Evolutionary conservation across 2,113 vertebrate species (phyloP).

Genomic region (Corythaixoides concolor): DNA sequence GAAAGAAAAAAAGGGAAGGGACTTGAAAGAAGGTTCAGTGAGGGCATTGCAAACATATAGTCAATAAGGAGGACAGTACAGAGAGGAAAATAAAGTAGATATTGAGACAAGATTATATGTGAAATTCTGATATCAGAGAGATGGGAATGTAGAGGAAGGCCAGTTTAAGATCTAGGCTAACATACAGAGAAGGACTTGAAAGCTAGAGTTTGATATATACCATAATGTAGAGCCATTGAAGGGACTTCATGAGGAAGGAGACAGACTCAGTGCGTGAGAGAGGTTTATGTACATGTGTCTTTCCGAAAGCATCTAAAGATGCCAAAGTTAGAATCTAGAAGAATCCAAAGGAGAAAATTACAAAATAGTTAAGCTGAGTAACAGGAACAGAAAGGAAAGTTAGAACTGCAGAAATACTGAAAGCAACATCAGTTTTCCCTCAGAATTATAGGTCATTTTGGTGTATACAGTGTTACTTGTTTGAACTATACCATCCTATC

Average conservation of each 20-base stretch:
- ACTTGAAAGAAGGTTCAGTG: background rate
- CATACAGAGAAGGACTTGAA: background rate
- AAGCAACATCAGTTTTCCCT: background rate
- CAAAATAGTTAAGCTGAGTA: background rate
- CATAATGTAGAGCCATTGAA: background rate
- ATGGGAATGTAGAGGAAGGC: background rate
- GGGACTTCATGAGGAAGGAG: background rate
- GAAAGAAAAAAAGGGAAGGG: background rate
- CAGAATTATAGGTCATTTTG: background rate
- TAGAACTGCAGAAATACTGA: background rate
- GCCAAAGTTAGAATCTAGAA: background rate
- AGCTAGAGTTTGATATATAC: background rate
- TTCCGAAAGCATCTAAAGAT: background rate
- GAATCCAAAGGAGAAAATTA: background rate
- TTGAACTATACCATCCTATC: background rate
- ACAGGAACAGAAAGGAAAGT: background rate
- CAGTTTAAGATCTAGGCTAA: background rate
- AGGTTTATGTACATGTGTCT: background rate
- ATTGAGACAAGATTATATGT: background rate
- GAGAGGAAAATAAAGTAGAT: background rate
- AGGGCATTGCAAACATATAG: background rate
- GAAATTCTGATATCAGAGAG: background rate
- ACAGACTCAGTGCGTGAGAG: background rate
- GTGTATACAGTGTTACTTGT: background rate
- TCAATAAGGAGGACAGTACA: background rate